These are phyloP conservation scores for Tholera decimalis DNA, from an alignment of 2,888 invertebrate species.

Conservation along the genomic window DNA sequence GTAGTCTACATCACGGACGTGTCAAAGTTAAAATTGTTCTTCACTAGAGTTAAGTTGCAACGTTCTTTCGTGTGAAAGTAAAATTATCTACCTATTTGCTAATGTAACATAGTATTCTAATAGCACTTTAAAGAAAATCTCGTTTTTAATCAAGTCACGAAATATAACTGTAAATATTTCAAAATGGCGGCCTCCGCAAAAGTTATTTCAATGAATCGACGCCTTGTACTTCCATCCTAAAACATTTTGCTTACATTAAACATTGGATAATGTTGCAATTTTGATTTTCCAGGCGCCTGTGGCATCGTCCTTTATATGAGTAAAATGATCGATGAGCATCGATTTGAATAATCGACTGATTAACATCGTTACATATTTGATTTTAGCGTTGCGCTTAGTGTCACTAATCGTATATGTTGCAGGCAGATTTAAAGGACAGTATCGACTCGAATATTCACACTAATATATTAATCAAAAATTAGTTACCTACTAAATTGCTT, in stretches of 20 bases:
- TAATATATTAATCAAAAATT: slow-evolving; percentile 60
- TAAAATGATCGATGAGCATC: slow-evolving; percentile 44
- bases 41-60: slow-evolving; percentile 52
- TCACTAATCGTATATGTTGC: slow-evolving; percentile 38
- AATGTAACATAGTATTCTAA: slow-evolving; percentile 51
- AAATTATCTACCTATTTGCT: slow-evolving; percentile 44
- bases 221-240: slow-evolving; percentile 82
- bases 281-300: slow-evolving; percentile 62
- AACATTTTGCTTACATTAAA: slow-evolving; percentile 83
- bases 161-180: slow-evolving; percentile 29
- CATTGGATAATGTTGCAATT: slow-evolving; percentile 83
- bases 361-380: slow-evolving; percentile 15
- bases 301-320: slow-evolving; percentile 63
- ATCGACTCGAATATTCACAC: slow-evolving; percentile 57
- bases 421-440: slow-evolving; percentile 49
- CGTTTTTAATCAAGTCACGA: slow-evolving; percentile 36
- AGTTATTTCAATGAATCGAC: slow-evolving; percentile 46
- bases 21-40: slow-evolving; percentile 56
- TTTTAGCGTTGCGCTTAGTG: neutral
- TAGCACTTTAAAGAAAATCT: slow-evolving; percentile 56
- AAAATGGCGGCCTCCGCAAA: slow-evolving; percentile 39
- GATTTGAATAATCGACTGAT: slow-evolving; percentile 27
- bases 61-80: slow-evolving; percentile 49
- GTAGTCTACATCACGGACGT: slow-evolving; percentile 31
- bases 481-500: slow-evolving; percentile 62